Base-by-base conservation (phyloP, 2,888 invertebrate species). In the Drosophila antonietae region DNA sequence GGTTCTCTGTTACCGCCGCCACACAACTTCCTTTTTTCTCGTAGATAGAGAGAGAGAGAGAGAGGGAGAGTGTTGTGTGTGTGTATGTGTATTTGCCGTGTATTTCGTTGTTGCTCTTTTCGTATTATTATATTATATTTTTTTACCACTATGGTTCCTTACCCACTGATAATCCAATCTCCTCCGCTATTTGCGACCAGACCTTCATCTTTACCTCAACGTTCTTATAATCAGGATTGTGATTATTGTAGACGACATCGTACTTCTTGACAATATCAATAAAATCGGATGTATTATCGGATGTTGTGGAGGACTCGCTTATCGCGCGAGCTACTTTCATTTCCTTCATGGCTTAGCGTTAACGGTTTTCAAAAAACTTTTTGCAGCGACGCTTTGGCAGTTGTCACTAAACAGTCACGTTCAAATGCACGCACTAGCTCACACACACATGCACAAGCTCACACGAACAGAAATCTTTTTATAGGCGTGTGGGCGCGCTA, bases 221-320 rank as follows among this genome's bases (percentile, higher is more conserved):
- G 77, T 93, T 92, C 80, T 92, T 92, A 74, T 92, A 92, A 76
- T 92, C 92, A 35, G 92, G 91, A 90, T 92, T 91, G 71, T 92
- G 91, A 46, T 92, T 92, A 68, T 92, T 92, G 77, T 92, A 92
- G 57, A 92, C 92, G 55, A 92, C 91, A 76, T 92, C 92, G 72
- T 92, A 91, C 70, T 89, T 91, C 78, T 91, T 92, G 23, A 92
- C 92, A 66, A 93, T 92, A 75, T 92, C 92, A 69, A 92, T 92
- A 73, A 93, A 92, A 71, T 93, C 91, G 56, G 90, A 91, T 39
- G 93, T 92, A 67, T 91, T 92, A 77, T 92, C 92, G 58, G 92
- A 91, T 37, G 91, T 91, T 39, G 91, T 91, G 10, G 91, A 92
- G 44, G 89, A 90, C 75, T 91, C 92, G 71, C 91, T 91, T 60